Percentiles rank a stretch among this genome's conserved stretches.
Conservation (phyloP, 2,797 vertebrate species). For the Catharus ustulatus region DNA sequence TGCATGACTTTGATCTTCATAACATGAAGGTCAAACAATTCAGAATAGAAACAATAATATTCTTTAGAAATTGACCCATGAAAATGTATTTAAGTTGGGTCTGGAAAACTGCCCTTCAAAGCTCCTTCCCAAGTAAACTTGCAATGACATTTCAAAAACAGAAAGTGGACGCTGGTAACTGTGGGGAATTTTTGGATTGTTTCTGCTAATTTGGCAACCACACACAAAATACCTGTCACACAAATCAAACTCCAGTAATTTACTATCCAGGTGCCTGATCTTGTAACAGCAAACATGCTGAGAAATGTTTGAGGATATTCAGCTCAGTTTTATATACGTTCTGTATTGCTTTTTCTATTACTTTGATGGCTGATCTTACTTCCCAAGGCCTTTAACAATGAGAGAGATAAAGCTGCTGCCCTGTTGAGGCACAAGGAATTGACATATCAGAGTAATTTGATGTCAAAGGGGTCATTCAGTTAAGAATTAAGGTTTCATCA, state of each 20-base stretch:
- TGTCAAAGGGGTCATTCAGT: slow-evolving; percentile 4
- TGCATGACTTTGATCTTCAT: slow-evolving; percentile 53
- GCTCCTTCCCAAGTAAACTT: slow-evolving; percentile 51
- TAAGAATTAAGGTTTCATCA: slow-evolving; percentile 19
- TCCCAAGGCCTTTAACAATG: not conserved
- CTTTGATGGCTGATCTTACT: slow-evolving; percentile 41
- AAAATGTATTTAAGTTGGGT: slow-evolving; percentile 16
- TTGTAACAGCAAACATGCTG: slow-evolving; percentile 38
- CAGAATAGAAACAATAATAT: slow-evolving; percentile 50
- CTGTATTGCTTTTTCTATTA: slow-evolving; percentile 51
- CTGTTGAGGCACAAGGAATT: not conserved
- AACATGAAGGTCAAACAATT: slow-evolving; percentile 60
- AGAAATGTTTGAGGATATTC: slow-evolving; percentile 34
- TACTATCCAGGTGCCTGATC: slow-evolving; percentile 43
- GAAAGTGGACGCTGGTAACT: not conserved
- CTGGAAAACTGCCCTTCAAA: slow-evolving; percentile 62
- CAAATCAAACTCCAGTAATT: slow-evolving; percentile 57
- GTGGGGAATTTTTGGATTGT: not conserved
- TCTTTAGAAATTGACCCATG: slow-evolving; percentile 46
- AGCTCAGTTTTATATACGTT: not conserved
- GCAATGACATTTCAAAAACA: not conserved
- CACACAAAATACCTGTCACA: slow-evolving; percentile 38
- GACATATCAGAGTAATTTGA: slow-evolving; percentile 25
- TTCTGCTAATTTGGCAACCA: slow-evolving; percentile 37
- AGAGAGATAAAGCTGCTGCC: not conserved